phyloP scores from a whole-genome alignment of 2,113 vertebrate species.

The Nothoprocta perdicaria region DNA sequence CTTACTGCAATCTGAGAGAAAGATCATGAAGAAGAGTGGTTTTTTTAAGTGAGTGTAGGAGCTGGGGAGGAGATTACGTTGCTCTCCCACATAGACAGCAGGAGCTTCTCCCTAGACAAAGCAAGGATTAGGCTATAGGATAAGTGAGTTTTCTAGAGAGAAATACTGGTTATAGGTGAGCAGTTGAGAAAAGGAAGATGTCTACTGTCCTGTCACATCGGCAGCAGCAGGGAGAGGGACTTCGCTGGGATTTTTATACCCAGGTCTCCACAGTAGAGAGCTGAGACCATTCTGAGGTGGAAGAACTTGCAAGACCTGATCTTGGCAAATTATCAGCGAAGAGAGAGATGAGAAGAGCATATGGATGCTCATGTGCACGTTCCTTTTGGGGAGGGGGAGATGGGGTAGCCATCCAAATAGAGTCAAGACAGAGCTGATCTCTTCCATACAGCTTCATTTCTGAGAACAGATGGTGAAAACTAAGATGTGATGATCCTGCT shows the following conservation, averaged over 20 bases:
- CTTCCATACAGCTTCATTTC: slow-evolving; percentile 16
- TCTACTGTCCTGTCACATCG: background rate
- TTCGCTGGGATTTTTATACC: background rate
- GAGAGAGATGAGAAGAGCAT: background rate
- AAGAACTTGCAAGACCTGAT: background rate
- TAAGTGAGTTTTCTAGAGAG: background rate
- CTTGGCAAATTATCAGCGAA: background rate
- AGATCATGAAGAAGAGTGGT: background rate
- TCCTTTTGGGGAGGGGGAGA: background rate
- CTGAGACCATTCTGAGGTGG: background rate
- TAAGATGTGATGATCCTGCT: slow-evolving; percentile 43
- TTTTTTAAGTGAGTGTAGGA: background rate
- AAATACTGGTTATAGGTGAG: background rate
- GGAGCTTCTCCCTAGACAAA: background rate
- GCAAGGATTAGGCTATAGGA: background rate
- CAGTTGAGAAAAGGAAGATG: background rate
- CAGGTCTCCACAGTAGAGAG: background rate
- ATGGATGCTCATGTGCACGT: background rate
- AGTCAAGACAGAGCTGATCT: background rate
- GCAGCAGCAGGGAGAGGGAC: background rate
- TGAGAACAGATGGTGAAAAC: slow-evolving; percentile 50
- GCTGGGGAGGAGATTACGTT: background rate
- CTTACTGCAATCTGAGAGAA: background rate
- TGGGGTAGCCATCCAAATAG: background rate
- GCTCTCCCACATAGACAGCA: background rate